Percentiles rank a stretch among this genome's conserved stretches.
These are phyloP conservation scores for Lomographa bimaculata DNA, from an alignment of 2,888 invertebrate genomes.

Conservation along the genomic window DNA sequence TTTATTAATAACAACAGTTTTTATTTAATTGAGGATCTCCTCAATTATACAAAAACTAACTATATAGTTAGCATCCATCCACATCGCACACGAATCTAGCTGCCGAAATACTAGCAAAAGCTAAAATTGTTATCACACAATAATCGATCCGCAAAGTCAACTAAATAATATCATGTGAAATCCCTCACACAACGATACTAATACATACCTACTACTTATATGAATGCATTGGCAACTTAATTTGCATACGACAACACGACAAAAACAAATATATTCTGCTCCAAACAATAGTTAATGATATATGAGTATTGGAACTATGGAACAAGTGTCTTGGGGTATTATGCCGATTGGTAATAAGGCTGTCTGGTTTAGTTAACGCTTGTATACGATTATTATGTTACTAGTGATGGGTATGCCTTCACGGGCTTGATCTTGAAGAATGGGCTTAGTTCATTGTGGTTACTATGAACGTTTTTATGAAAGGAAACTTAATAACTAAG, in stretches of 20 bases:
- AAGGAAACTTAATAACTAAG: too few relatives aligned
- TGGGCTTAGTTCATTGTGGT: neutral
- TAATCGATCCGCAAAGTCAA: neutral
- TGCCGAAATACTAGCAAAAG: too few relatives aligned
- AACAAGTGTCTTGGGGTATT: constrained; percentile 46
- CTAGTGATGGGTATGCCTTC: constrained; percentile 5
- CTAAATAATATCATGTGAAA: too few relatives aligned
- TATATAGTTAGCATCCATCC: too few relatives aligned
- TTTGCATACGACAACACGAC: constrained; percentile 28
- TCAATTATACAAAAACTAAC: too few relatives aligned
- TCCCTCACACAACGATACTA: constrained; percentile 6
- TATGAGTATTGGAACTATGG: constrained; percentile 18
- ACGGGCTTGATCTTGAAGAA: constrained; percentile 1
- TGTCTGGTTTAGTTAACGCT: constrained; percentile 41
- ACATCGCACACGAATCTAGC: too few relatives aligned
- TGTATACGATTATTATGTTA: constrained; percentile 22
- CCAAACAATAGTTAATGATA: constrained; percentile 25
- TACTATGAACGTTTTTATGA: too few relatives aligned
- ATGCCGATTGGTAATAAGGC: constrained; percentile 41
- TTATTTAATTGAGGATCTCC: too few relatives aligned
- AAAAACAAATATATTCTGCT: constrained; percentile 31
- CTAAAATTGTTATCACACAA: too few relatives aligned
- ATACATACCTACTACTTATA: too few relatives aligned
- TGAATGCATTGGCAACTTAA: constrained; percentile 30
- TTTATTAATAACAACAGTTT: too few relatives aligned